Evolutionary conservation across 2,888 invertebrate genomes (phyloP).

Genomic region (Eupithecia centaureata): DNA sequence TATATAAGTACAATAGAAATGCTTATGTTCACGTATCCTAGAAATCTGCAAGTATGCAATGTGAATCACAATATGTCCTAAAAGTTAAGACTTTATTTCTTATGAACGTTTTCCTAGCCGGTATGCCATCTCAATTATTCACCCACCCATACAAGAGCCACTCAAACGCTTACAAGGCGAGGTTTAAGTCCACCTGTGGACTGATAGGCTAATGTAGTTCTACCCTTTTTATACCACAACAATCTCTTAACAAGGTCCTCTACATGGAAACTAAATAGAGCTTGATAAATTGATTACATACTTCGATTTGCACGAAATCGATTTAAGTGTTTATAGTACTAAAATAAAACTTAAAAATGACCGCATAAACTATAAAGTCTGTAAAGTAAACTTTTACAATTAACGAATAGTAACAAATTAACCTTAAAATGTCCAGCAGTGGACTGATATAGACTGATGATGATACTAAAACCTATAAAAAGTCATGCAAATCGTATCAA

Average conservation of each 20-base stretch:
- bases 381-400: too few species aligned
- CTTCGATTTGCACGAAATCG: background rate
- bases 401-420: too few species aligned
- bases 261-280: background rate
- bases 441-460: too few species aligned
- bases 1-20: too few species aligned
- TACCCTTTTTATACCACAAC: too few species aligned
- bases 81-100: too few species aligned
- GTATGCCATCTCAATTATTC: background rate
- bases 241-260: background rate
- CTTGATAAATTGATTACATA: conserved; percentile 5
- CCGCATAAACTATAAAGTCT: background rate
- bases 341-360: background rate
- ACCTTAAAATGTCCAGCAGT: too few species aligned
- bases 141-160: background rate
- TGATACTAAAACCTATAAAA: background rate
- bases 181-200: background rate
- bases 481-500: background rate
- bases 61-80: too few species aligned
- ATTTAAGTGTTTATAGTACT: background rate
- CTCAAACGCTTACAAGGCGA: background rate
- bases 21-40: too few species aligned
- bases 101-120: background rate
- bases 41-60: too few species aligned
- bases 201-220: background rate